Percentiles rank a stretch among this genome's conserved stretches.
Evolutionary conservation across 2,113 vertebrate species (phyloP).

Genomic region (Syngnathus floridae): DNA sequence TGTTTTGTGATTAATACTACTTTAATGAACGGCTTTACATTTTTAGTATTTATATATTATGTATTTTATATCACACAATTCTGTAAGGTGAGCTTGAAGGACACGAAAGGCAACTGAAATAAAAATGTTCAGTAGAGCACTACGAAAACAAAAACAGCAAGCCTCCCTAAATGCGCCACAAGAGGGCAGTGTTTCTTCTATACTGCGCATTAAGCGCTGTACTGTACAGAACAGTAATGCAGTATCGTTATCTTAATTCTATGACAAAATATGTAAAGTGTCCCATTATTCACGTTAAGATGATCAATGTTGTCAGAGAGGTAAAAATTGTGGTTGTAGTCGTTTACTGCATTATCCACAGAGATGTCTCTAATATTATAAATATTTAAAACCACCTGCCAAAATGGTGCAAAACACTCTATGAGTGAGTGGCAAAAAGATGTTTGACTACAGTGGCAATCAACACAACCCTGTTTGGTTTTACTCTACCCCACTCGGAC

Average conservation of each 20-base stretch:
- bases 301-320: neutral
- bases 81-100: too few relatives aligned
- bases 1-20: too few relatives aligned
- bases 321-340: neutral
- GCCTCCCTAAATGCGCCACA: conserved; percentile 32
- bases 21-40: too few relatives aligned
- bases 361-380: neutral
- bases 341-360: neutral
- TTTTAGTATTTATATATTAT: too few relatives aligned
- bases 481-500: conserved; percentile 25
- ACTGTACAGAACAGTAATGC: neutral
- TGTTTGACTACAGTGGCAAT: neutral
- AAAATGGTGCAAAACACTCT: neutral
- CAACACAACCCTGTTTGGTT: conserved; percentile 6
- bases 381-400: neutral
- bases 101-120: too few relatives aligned
- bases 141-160: neutral
- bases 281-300: neutral
- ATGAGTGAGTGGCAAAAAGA: neutral
- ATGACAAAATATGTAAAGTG: neutral
- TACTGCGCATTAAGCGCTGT: neutral
- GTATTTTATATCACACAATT: too few relatives aligned
- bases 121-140: neutral
- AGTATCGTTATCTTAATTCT: neutral
- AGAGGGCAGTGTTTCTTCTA: conserved; percentile 56